Conservation (phyloP, 2,113 vertebrate species). For the human (Homo sapiens) region DNA sequence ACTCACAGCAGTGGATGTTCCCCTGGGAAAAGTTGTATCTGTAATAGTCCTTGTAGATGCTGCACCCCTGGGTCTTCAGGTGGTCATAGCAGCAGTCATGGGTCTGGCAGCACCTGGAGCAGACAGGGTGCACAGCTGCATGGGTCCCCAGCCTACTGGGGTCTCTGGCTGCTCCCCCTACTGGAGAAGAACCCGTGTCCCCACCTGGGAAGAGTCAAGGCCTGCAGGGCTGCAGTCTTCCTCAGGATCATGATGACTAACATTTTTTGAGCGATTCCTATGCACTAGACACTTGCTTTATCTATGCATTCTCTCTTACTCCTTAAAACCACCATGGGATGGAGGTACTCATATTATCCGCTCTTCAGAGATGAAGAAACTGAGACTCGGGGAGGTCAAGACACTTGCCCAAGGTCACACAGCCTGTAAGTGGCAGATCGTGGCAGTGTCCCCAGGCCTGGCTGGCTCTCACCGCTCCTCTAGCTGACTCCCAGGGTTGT, state of each 20-base stretch:
- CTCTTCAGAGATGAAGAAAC: not conserved
- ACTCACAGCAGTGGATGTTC: slow-evolving; percentile 65
- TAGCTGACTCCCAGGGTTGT: not conserved
- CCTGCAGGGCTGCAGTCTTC: no score
- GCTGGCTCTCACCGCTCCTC: not conserved
- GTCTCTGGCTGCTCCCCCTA: not conserved
- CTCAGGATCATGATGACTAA: accelerated
- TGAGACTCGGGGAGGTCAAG: not conserved
- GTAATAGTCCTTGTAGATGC: not conserved
- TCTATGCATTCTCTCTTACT: not conserved
- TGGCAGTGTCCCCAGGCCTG: no score
- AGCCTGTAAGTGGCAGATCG: not conserved
- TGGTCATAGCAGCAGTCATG: slow-evolving; percentile 54
- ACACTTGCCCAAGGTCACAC: not conserved
- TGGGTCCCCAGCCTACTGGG: accelerated
- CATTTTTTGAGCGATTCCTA: accelerated
- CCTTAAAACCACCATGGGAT: accelerated
- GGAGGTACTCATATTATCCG: not conserved
- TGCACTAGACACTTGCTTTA: no score
- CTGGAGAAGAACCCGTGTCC: not conserved
- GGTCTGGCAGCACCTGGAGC: slow-evolving; percentile 61
- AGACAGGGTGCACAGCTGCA: not conserved
- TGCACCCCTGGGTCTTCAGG: not conserved
- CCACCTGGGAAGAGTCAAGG: not conserved
- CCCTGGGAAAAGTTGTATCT: not conserved